Base-by-base conservation (phyloP, 2,113 vertebrate genomes). In the Sander vitreus region DNA sequence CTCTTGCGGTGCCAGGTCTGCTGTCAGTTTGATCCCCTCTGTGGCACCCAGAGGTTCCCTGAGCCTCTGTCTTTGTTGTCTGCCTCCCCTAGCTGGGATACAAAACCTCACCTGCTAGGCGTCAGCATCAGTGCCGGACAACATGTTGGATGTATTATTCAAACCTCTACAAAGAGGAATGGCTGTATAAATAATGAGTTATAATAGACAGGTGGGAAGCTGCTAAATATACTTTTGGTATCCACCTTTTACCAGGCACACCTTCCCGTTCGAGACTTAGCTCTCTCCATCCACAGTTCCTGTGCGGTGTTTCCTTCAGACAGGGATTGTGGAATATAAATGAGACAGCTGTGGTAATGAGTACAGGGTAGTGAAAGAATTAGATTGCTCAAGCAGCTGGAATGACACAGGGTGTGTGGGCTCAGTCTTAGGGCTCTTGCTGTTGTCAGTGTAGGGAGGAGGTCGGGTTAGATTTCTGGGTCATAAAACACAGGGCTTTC, bases 101-200 rank as follows among this genome's bases (percentile, higher is more conserved):
- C 71, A 85, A 80, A 85, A 59, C 47, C 71, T 79, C 51, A 75
- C 66, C 63, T 2, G 13, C 25, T 1, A 43, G 48, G 25, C 0
- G 3, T 80, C 78, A 58, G 51, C 23, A 10, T 48, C 39, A 21
- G 59, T 50, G 57, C 66, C 12, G 62, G 85, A 84, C 66, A 77
- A 48, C 74, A 81, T 47, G 66, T 85, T 86, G 86, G 80, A 84
- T 73, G 68, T 81, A 76, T 86, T 86, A 86, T 90, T 81, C 51
- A 75, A 65, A 59, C 18, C 7, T 54, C 79, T 69, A 64, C 83
- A 78, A 81, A 81, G 74, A 36, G 65, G 77, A 75, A 12, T 54
- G 59, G 50, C 55, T 5, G 4, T 2, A 65, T 71, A 3, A 58
- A 74, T 81, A 59, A 86, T 59, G 51, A 71, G 68, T 1, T 0